Percentiles rank a stretch among this genome's conserved stretches.
Evolutionary conservation across 1,140 invertebrate genomes (phyloP).

Genomic region (Drosophila ercepeae): DNA sequence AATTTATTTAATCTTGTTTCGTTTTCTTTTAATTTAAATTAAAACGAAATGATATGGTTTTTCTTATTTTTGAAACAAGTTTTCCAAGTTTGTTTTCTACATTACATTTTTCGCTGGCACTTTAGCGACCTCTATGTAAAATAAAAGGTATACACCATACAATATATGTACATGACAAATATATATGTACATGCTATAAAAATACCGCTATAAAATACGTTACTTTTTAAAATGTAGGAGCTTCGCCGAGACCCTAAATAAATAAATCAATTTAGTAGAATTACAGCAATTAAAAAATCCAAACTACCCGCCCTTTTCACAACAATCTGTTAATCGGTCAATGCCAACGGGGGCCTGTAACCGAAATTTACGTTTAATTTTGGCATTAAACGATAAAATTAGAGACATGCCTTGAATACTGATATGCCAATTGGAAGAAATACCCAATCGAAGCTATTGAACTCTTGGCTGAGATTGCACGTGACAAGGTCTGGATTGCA

Average conservation of each 20-base stretch:
- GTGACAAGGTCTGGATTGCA: conserved; percentile 30
- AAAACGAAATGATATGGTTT: too few species aligned
- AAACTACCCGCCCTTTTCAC: conserved; percentile 16
- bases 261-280: neutral
- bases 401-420: conserved; percentile 43
- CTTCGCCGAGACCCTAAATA: neutral
- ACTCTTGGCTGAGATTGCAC: conserved; percentile 39
- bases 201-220: neutral
- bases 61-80: neutral
- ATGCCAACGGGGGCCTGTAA: conserved; percentile 34
- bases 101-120: neutral
- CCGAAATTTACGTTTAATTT: conserved; percentile 19
- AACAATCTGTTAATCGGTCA: conserved; percentile 60
- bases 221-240: neutral
- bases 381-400: conserved; percentile 6
- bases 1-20: neutral
- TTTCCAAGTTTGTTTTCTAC: neutral
- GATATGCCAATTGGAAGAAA: conserved; percentile 25
- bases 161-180: neutral
- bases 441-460: conserved; percentile 50
- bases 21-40: too few species aligned
- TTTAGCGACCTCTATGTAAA: neutral
- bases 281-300: neutral
- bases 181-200: neutral
- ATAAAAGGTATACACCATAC: neutral